Evolutionary conservation across 2,797 vertebrate species (phyloP).

Genomic region (Scolopax bukidnonensis): DNA sequence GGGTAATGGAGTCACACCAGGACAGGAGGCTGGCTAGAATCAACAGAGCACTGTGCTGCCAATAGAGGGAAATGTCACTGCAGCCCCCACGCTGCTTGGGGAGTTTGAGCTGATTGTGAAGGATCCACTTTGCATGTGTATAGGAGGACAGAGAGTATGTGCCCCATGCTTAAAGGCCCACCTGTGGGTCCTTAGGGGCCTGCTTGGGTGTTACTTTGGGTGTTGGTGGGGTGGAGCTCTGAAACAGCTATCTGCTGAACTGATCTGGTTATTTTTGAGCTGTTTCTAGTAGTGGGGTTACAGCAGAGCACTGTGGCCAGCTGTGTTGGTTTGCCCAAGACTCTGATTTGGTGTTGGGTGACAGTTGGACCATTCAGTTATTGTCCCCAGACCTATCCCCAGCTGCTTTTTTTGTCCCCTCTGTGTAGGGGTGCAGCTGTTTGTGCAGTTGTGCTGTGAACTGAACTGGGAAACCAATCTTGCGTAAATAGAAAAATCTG

Average conservation of each 20-base stretch:
- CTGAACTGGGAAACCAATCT: not conserved
- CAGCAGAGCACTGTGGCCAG: not conserved
- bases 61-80: not conserved
- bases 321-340: not conserved
- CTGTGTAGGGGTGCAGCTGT: not conserved
- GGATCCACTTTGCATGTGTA: not conserved
- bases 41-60: not conserved
- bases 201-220: not conserved
- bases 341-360: not conserved
- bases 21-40: not conserved
- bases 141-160: not conserved
- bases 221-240: not conserved
- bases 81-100: not conserved
- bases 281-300: not conserved
- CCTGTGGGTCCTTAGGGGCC: not conserved
- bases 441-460: constrained; percentile 40
- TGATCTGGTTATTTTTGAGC: not conserved
- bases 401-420: not conserved
- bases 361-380: not conserved
- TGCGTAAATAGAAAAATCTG: not conserved
- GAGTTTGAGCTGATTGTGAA: not conserved
- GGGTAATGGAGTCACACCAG: not conserved
- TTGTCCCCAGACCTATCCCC: not conserved
- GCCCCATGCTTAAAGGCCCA: not conserved
- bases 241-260: not conserved